These are phyloP conservation scores for Spisula subtruncata DNA, from an alignment of 2,888 invertebrate species.

Conservation along the genomic window DNA sequence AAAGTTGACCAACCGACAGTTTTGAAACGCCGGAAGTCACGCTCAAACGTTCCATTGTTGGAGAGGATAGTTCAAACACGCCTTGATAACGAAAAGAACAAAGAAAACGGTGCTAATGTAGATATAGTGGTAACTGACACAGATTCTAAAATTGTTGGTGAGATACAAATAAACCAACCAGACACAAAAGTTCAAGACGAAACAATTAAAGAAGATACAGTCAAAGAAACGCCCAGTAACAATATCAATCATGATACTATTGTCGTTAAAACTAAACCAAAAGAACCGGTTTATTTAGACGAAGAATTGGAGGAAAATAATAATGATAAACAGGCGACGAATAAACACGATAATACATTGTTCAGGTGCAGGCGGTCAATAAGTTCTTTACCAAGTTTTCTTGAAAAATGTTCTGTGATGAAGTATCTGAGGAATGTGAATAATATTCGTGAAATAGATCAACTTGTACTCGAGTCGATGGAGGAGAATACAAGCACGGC, in stretches of 20 bases:
- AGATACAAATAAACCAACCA: constrained; percentile 24
- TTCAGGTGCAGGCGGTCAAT: background rate
- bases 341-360: background rate
- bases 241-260: background rate
- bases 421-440: constrained; percentile 3
- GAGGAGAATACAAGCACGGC: background rate
- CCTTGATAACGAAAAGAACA: background rate
- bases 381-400: background rate
- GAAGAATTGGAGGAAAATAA: background rate
- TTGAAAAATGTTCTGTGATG: background rate
- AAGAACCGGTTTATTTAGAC: background rate
- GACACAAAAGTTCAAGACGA: background rate
- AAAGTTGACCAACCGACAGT: background rate
- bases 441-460: constrained; percentile 28
- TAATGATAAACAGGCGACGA: background rate
- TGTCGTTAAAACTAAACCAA: background rate
- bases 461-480: constrained; percentile 34
- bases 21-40: constrained; percentile 20
- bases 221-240: too few species aligned
- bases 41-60: background rate
- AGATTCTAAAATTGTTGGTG: background rate
- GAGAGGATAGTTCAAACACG: constrained; percentile 31
- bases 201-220: background rate
- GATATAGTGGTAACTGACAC: background rate
- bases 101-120: background rate